Evolutionary conservation across 1,140 invertebrate species (phyloP), one percentile per base, ranked within the genome.

Genomic region (Andricus grossulariae): DNA sequence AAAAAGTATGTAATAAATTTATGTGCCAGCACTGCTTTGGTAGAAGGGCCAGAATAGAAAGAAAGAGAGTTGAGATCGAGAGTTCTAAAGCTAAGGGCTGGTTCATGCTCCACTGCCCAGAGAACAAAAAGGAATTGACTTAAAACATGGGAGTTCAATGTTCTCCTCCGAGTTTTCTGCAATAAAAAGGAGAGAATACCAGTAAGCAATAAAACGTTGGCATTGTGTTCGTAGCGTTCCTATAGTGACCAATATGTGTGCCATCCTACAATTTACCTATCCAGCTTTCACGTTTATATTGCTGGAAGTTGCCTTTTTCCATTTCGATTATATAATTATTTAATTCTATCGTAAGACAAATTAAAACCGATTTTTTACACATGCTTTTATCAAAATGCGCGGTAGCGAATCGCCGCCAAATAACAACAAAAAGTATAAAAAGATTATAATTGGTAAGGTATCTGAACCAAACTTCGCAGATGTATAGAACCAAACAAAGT

Each of bases 101-200:
- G 60, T 75, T 75, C 50, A 70, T 52, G 57, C 49, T 71, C 19
- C 74, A 51, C 21, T 50, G 21, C 19, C 54, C 54, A 45, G 50
- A 54, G 39, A 54, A 71, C 25, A 76, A 76, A 71, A 75, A 51
- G 57, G 32, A 57, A 19, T 54, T 54, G 11, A 54, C 52, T 54
- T 54, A 54, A 54, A 54, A 54, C 52, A 54, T 54, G 52, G 52
- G 52, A 19, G 52, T 54, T 54, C 52, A 54, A 54, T 54, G 52
- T n/a, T 54, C 32, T 66, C 60, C 60, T 66, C 32, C 13, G 1
- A 45, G 25, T 66, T 66, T 66, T 66, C 60, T 66, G 32, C 25
- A 66, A 45, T 45, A 66, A 66, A 66, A 66, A 66, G 60, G 39
- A 39, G 60, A 66, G 60, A 66, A 66, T 66, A 32, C 39, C 60